Percentiles rank a stretch among this genome's conserved stretches.
Conservation (phyloP, 2,888 invertebrate species). For the Sericinus montela region DNA sequence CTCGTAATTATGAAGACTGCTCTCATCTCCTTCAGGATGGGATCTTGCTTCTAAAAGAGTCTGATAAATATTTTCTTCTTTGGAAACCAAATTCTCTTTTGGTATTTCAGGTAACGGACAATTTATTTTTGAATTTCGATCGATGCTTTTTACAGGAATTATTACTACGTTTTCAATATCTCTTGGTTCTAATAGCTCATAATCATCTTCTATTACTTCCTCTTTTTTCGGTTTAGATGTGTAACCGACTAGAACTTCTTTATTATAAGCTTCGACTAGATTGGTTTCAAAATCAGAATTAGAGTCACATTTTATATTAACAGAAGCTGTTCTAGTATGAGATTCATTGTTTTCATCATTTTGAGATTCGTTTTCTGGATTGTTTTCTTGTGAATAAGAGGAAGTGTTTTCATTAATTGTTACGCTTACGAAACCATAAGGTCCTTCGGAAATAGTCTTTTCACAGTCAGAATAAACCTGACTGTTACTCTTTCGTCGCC, state of each 20-base stretch:
- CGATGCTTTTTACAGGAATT: constrained; percentile 53
- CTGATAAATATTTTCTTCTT: constrained; percentile 66
- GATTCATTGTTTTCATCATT: constrained; percentile 39
- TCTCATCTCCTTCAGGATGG: constrained; percentile 71
- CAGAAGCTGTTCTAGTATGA: constrained; percentile 24
- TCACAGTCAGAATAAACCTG: constrained; percentile 64
- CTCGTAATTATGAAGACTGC: constrained; percentile 76
- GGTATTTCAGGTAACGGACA: constrained; percentile 75
- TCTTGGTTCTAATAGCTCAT: constrained; percentile 66
- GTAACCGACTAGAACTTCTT: constrained; percentile 58
- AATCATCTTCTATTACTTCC: constrained; percentile 57
- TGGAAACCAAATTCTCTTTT: constrained; percentile 31
- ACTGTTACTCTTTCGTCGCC: constrained; percentile 73
- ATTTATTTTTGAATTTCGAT: constrained; percentile 61
- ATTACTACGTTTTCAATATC: constrained; percentile 51
- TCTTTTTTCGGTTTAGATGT: constrained; percentile 50
- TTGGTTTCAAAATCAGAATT: constrained; percentile 67
- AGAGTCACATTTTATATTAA: constrained; percentile 33
- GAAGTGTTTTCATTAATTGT: constrained; percentile 44
- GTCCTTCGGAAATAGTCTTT: constrained; percentile 49
- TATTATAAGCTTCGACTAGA: constrained; percentile 67
- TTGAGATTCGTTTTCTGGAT: constrained; percentile 29
- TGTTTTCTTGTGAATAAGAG: constrained; percentile 31
- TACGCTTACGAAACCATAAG: constrained; percentile 54
- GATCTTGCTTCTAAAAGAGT: constrained; percentile 68